A percentile compares a stretch with the other conserved stretches of the same genome.
phyloP scores from a whole-genome alignment of 2,888 invertebrate genomes.

The Trissolcus brochymenae region DNA sequence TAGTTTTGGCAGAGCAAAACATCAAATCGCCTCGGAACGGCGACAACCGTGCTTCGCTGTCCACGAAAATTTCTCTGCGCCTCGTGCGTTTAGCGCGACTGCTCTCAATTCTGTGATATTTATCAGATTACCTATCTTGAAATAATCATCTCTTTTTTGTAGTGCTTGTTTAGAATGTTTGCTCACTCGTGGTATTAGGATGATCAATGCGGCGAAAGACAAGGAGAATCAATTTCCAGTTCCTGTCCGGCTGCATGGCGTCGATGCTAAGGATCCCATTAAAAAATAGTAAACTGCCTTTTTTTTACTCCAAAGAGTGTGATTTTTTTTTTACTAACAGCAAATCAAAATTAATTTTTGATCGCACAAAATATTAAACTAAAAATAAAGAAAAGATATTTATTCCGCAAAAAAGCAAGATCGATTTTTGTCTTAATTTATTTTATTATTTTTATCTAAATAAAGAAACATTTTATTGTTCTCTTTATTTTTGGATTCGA shows the following conservation, averaged over 20 bases:
- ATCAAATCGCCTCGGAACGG: conserved; percentile 73
- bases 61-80: conserved; percentile 7
- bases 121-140: conserved; percentile 5
- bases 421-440: too few species aligned
- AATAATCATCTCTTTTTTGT: conserved; percentile 21
- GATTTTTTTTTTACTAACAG: neutral
- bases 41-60: conserved; percentile 68
- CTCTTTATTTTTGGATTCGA: too few species aligned
- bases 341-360: neutral
- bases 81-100: neutral
- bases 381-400: too few species aligned
- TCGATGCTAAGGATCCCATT: conserved; percentile 61
- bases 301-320: neutral
- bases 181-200: conserved; percentile 14
- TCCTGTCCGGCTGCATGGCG: conserved; percentile 53
- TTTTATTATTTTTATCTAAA: too few species aligned
- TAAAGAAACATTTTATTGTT: too few species aligned
- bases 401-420: too few species aligned
- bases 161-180: conserved; percentile 32
- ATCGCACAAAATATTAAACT: too few species aligned
- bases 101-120: conserved; percentile 29
- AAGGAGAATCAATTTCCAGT: conserved; percentile 65
- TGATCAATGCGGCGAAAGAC: conserved; percentile 59
- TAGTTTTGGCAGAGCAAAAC: conserved; percentile 75
- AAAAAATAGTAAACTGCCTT: conserved; percentile 59